Percentiles rank a stretch among this genome's conserved stretches.
Conservation (phyloP, 2,888 invertebrate genomes). For the Xestoiulus laeticollis region DNA sequence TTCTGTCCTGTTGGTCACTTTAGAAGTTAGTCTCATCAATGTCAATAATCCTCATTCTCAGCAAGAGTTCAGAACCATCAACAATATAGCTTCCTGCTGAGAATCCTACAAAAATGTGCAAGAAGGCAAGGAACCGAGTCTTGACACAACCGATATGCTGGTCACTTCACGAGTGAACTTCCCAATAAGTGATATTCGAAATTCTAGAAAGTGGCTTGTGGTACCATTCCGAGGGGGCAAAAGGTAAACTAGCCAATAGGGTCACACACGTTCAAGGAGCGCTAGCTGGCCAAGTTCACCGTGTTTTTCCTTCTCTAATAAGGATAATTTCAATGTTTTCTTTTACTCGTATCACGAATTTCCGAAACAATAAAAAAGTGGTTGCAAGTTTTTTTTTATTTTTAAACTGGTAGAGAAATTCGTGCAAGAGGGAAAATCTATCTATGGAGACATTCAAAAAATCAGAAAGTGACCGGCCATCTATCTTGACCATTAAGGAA, state of each 20-base stretch:
- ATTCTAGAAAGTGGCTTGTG: neutral
- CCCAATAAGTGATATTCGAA: neutral
- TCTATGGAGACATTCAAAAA: neutral
- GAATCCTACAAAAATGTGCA: neutral
- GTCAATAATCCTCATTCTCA: no score
- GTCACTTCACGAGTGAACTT: constrained; percentile 29
- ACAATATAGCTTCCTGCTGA: no score
- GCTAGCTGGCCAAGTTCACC: neutral
- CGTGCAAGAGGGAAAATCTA: neutral
- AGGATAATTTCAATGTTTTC: neutral
- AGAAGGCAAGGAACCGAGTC: neutral
- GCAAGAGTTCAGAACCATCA: no score
- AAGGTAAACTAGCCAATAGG: neutral
- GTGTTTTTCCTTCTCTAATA: neutral
- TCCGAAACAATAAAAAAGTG: neutral
- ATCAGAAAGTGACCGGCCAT: neutral
- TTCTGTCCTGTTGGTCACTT: no score
- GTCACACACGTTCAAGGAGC: neutral
- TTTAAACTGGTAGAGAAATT: neutral
- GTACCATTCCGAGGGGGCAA: neutral
- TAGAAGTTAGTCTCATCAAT: no score
- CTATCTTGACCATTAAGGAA: no score
- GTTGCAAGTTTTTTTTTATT: neutral
- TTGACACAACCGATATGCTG: neutral
- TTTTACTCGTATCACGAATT: constrained; percentile 5